Evolutionary conservation across 2,113 vertebrate genomes (phyloP).

Genomic region (Cephalopholis sonnerati): DNA sequence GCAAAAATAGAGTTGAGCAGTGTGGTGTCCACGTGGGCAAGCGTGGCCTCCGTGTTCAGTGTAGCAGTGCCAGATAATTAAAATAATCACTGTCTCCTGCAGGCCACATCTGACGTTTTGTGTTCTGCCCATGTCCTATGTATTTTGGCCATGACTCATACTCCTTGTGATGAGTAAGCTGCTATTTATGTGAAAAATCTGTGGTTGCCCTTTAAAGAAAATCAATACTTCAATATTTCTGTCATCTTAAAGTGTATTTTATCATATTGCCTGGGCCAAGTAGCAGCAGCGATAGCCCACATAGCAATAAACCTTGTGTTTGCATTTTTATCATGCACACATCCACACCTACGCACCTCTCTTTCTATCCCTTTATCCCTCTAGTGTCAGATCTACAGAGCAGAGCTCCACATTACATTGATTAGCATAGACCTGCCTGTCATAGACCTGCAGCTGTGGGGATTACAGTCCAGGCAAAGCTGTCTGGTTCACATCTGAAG

Average conservation of each 20-base stretch:
- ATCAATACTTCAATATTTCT: background rate
- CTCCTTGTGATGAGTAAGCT: background rate
- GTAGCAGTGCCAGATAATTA: too few species aligned
- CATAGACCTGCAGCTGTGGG: constrained; percentile 2
- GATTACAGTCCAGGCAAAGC: constrained; percentile 46
- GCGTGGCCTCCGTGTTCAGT: too few species aligned
- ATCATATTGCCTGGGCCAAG: background rate
- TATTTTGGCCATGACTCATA: too few species aligned
- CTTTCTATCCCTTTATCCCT: constrained; percentile 34
- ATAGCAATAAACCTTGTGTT: constrained; percentile 27
- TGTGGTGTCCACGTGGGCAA: too few species aligned
- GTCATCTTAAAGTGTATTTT: background rate
- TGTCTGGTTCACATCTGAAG: background rate
- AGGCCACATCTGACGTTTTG: too few species aligned
- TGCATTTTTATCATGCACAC: constrained; percentile 2
- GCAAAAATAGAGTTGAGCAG: too few species aligned
- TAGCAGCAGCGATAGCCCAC: background rate
- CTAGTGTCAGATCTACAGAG: constrained; percentile 13
- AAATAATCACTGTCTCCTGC: too few species aligned
- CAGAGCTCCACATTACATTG: constrained; percentile 30
- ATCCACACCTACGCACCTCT: background rate
- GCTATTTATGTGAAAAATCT: background rate
- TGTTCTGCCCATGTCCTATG: too few species aligned
- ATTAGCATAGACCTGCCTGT: constrained; percentile 32
- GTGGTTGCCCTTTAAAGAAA: background rate